A percentile compares a stretch with the other conserved stretches of the same genome.
phyloP scores from a whole-genome alignment of 2,888 invertebrate genomes.

The Cephus pygmeus region DNA sequence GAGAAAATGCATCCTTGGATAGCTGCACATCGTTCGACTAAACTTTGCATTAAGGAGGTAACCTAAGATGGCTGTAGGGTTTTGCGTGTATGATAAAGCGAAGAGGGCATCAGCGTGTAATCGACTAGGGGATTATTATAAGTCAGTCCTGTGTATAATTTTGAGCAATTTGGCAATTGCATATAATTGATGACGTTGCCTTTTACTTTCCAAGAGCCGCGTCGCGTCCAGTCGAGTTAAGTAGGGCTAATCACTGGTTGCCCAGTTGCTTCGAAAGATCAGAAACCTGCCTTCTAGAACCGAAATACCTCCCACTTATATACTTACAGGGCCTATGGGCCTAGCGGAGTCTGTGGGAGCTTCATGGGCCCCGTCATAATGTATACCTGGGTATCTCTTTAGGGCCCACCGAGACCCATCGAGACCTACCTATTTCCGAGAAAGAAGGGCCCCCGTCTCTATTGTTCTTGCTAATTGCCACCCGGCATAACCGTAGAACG shows the following conservation, averaged over 20 bases:
- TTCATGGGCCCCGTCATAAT: background rate
- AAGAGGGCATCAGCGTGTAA: background rate
- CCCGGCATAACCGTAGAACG: slow-evolving; percentile 44
- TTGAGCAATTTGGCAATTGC: slow-evolving; percentile 64
- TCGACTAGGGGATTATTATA: background rate
- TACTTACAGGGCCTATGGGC: slow-evolving; percentile 12
- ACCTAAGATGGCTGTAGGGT: background rate
- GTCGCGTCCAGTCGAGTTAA: slow-evolving; percentile 47
- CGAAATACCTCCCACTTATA: slow-evolving; percentile 29
- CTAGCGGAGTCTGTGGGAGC: background rate
- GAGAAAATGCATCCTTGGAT: background rate
- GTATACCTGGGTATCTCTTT: background rate
- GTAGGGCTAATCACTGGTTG: slow-evolving; percentile 62
- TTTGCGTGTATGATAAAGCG: slow-evolving; percentile 14
- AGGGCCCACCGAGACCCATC: slow-evolving; percentile 19
- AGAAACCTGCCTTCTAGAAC: slow-evolving; percentile 44
- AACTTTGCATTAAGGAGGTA: background rate
- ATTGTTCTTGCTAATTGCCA: slow-evolving; percentile 66
- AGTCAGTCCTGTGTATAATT: slow-evolving; percentile 50
- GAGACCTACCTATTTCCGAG: slow-evolving; percentile 56
- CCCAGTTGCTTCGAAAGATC: slow-evolving; percentile 31
- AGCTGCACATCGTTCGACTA: background rate
- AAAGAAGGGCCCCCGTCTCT: slow-evolving; percentile 53
- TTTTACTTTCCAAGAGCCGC: slow-evolving; percentile 54
- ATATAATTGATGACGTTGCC: slow-evolving; percentile 61